Conservation (phyloP, 2,888 invertebrate species). For the Panopea generosa region DNA sequence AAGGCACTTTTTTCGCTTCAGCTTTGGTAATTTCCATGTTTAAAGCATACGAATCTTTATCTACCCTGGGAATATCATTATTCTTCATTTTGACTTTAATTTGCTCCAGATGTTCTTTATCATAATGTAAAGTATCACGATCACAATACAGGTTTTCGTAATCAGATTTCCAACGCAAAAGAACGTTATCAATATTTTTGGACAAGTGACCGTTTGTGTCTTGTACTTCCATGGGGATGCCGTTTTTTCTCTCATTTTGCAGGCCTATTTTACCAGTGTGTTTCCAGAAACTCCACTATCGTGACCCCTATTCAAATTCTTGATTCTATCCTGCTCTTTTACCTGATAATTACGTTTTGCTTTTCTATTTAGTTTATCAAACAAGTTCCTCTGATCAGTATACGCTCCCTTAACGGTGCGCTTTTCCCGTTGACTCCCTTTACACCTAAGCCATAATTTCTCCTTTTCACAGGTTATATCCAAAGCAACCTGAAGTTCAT, state of each 20-base stretch:
- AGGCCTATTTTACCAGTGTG: conserved; percentile 28
- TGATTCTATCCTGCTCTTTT: conserved; percentile 5
- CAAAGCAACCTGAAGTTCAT: conserved; percentile 9
- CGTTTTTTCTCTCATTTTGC: conserved; percentile 14
- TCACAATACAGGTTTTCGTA: no score
- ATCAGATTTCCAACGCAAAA: no score
- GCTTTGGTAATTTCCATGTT: conserved; percentile 7
- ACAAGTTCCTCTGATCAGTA: background rate
- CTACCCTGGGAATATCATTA: no score
- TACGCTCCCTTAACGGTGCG: conserved; percentile 12
- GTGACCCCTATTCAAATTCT: background rate
- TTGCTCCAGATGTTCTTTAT: no score
- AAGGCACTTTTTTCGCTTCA: conserved; percentile 14
- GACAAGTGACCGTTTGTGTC: background rate
- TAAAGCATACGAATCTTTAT: conserved; percentile 1
- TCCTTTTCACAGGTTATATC: conserved; percentile 12
- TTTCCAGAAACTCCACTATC: conserved; percentile 12
- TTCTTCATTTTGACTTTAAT: no score
- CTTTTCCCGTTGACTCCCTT: background rate
- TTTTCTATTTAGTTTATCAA: conserved; percentile 28
- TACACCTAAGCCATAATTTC: conserved; percentile 13
- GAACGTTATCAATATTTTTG: background rate
- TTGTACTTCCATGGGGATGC: conserved; percentile 25
- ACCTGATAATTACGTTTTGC: conserved; percentile 23
- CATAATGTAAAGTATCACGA: no score